phyloP scores from a whole-genome alignment of 2,113 vertebrate genomes.

The Onychorhynchus coronatus region DNA sequence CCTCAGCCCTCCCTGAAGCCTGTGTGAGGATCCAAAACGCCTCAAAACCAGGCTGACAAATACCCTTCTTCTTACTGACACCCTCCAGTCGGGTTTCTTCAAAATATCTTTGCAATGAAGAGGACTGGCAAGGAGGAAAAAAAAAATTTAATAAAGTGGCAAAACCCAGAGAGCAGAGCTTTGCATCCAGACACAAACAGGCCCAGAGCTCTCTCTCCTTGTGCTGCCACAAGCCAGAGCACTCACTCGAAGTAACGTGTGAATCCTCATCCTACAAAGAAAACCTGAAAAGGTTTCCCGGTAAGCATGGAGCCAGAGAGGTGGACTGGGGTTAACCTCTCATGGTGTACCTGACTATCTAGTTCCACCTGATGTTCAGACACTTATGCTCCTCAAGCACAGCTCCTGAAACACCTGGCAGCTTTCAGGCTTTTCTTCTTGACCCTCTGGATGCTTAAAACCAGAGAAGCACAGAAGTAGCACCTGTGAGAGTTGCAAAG shows the following conservation, averaged over 20 bases:
- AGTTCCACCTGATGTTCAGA: not conserved
- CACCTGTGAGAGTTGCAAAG: not conserved
- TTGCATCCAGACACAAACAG: not conserved
- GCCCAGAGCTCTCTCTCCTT: not conserved
- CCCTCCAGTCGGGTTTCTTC: not conserved
- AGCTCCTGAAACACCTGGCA: rapidly evolving
- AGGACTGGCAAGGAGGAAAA: not conserved
- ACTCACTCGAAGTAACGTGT: rapidly evolving
- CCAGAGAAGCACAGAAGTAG: not conserved
- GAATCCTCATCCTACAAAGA: not conserved
- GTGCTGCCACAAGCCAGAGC: not conserved
- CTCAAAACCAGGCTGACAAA: not conserved
- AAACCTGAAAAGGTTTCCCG: not conserved
- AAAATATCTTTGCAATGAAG: not conserved
- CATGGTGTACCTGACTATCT: not conserved
- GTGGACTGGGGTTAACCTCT: not conserved
- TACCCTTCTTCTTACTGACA: not conserved
- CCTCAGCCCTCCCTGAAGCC: not conserved
- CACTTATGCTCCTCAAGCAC: not conserved
- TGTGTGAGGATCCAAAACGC: not conserved
- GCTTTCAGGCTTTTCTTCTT: not conserved
- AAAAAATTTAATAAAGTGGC: not conserved
- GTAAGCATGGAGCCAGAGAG: not conserved
- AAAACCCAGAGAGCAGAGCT: not conserved
- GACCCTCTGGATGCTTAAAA: not conserved